Percentiles rank a stretch among this genome's conserved stretches.
These are phyloP conservation scores for Tragulus kanchil DNA, from an alignment of 2,113 vertebrate species.

Conservation along the genomic window DNA sequence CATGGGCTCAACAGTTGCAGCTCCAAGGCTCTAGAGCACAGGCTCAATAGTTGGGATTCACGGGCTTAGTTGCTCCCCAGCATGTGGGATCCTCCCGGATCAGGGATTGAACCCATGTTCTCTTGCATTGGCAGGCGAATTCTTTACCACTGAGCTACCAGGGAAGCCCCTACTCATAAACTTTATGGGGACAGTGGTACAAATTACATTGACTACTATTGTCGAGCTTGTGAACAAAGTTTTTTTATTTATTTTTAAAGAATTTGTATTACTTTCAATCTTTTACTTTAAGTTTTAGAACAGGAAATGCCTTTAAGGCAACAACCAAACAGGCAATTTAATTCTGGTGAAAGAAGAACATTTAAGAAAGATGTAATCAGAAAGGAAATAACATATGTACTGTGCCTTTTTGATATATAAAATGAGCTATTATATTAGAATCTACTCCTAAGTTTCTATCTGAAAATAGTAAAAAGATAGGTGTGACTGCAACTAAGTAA, in stretches of 20 bases:
- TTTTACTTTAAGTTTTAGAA: conserved; percentile 38
- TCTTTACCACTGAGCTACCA: too few species aligned
- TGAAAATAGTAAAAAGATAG: conserved; percentile 39
- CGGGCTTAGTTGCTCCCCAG: too few species aligned
- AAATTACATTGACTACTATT: not conserved
- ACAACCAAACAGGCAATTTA: conserved; percentile 18
- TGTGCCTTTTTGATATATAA: conserved; percentile 9
- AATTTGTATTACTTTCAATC: not conserved
- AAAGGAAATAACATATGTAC: conserved; percentile 14
- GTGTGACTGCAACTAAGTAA: not conserved
- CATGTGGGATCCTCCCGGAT: too few species aligned
- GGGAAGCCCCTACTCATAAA: not conserved
- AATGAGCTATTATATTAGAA: conserved; percentile 26
- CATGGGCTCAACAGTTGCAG: too few species aligned
- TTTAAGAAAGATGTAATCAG: conserved; percentile 53
- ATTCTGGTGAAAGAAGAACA: conserved; percentile 45
- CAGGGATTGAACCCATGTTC: too few species aligned
- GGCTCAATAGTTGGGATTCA: too few species aligned
- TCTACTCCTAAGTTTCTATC: not conserved
- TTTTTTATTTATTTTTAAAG: not conserved
- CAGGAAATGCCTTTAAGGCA: too few species aligned
- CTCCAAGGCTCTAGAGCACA: too few species aligned
- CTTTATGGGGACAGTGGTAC: not conserved
- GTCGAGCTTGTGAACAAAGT: conserved; percentile 26
- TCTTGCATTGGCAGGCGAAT: too few species aligned